Percentiles rank a stretch among this genome's conserved stretches.
Conservation (phyloP, 2,113 vertebrate genomes). For the Austrofundulus limnaeus region DNA sequence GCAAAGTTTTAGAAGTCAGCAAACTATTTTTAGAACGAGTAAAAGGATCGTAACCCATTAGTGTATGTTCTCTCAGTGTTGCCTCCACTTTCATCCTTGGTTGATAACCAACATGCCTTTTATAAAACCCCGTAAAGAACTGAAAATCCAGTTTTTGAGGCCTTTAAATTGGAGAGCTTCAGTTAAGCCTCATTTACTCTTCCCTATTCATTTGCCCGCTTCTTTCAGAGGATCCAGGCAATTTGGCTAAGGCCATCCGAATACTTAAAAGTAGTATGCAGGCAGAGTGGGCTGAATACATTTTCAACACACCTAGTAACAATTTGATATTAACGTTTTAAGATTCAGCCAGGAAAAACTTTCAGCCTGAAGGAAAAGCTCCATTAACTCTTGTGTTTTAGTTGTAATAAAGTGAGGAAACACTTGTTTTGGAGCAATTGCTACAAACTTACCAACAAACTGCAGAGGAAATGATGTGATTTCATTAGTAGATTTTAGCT, state of each 20-base stretch:
- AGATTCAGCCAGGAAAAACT: constrained; percentile 23
- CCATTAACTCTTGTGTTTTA: constrained; percentile 37
- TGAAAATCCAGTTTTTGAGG: constrained; percentile 9
- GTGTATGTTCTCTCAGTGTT: neutral
- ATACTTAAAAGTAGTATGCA: constrained; percentile 22
- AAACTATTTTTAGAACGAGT: neutral
- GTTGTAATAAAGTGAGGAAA: constrained; percentile 40
- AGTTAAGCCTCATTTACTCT: constrained; percentile 59
- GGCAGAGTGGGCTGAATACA: constrained; percentile 13
- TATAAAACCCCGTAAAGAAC: constrained; percentile 1
- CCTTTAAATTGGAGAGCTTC: constrained; percentile 26
- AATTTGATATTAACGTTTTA: constrained; percentile 45
- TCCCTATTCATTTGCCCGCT: constrained; percentile 52
- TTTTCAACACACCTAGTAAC: constrained; percentile 26
- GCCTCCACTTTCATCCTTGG: constrained; percentile 2
- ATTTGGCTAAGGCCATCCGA: constrained; percentile 34
- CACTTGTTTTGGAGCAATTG: constrained; percentile 42
- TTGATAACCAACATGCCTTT: constrained; percentile 11
- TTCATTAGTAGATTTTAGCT: constrained; percentile 38
- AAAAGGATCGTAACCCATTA: neutral
- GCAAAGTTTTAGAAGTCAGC: neutral
- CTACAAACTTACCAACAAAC: constrained; percentile 37
- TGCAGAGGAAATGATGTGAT: constrained; percentile 33
- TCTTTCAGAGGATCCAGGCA: constrained; percentile 43
- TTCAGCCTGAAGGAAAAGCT: constrained; percentile 23